phyloP scores from a whole-genome alignment of 1,140 invertebrate genomes.

The Mesaphorura yosii region DNA sequence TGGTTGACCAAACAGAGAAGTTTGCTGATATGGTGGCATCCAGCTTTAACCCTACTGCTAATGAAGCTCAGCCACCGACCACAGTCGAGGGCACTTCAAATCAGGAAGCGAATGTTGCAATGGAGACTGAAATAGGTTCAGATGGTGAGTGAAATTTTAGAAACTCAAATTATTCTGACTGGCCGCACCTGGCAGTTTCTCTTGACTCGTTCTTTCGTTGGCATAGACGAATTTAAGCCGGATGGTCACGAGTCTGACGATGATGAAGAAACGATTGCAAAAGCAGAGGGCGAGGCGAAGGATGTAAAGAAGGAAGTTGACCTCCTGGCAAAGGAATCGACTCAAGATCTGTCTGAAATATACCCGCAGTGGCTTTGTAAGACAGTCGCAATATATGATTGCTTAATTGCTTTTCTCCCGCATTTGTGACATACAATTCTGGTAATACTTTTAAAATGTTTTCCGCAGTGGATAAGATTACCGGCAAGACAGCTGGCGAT shows the following conservation, averaged over 20 bases:
- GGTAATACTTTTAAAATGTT: too few relatives aligned
- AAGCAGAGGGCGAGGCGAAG: conserved; percentile 63
- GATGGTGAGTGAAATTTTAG: conserved; percentile 41
- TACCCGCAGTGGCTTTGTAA: too few relatives aligned
- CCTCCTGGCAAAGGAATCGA: conserved; percentile 64
- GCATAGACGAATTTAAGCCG: conserved; percentile 70
- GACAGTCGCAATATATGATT: too few relatives aligned
- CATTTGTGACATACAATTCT: too few relatives aligned
- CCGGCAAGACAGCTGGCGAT: too few relatives aligned
- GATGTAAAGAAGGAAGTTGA: conserved; percentile 64
- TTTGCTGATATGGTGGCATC: conserved; percentile 82
- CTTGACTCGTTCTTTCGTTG: background rate
- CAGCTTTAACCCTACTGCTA: conserved; percentile 45
- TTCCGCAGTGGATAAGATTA: too few relatives aligned
- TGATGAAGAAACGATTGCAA: conserved; percentile 93
- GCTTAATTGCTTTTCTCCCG: too few relatives aligned
- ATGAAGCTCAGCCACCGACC: background rate
- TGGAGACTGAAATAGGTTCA: conserved; percentile 31
- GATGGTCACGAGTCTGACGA: conserved; percentile 62
- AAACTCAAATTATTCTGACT: background rate
- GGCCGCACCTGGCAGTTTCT: background rate
- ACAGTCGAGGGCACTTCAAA: too few relatives aligned
- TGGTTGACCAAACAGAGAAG: conserved; percentile 97
- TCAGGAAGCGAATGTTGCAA: conserved; percentile 5
- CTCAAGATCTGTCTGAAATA: too few relatives aligned